A percentile compares a stretch with the other conserved stretches of the same genome.
Conservation (phyloP, 2,888 invertebrate species). For the Machimus atricapillus region DNA sequence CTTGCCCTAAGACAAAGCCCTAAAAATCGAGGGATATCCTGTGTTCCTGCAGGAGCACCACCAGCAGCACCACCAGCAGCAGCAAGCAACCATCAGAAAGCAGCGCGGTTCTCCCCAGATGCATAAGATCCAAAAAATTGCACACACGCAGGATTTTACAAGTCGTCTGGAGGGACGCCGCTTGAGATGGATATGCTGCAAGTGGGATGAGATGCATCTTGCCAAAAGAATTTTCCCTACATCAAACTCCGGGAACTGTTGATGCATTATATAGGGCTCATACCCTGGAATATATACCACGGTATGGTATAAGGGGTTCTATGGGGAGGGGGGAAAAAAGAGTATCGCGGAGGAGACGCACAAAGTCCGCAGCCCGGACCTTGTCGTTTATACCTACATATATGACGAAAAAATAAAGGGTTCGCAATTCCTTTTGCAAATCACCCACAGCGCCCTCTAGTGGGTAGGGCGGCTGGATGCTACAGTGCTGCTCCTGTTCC, state of each 20-base stretch:
- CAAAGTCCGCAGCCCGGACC: conserved; percentile 12
- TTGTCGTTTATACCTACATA: background rate
- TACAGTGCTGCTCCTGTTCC: background rate
- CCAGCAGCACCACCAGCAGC: background rate
- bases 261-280: conserved; percentile 39
- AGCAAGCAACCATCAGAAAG: background rate
- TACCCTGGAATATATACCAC: background rate
- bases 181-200: background rate
- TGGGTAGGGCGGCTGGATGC: background rate
- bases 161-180: conserved; percentile 15
- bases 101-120: background rate
- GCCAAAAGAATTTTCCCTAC: conserved; percentile 41
- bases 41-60: background rate
- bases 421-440: conserved; percentile 17
- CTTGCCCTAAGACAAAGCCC: conserved; percentile 34
- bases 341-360: conserved; percentile 22
- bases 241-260: conserved; percentile 40
- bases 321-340: background rate
- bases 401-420: conserved; percentile 13
- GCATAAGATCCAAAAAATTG: conserved; percentile 32
- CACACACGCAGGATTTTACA: conserved; percentile 9
- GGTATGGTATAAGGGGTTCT: background rate
- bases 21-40: conserved; percentile 7
- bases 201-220: conserved; percentile 13
- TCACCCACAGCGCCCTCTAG: background rate